Base-by-base conservation (phyloP, 2,113 vertebrate genomes). In the Gorsachius goisagi region DNA sequence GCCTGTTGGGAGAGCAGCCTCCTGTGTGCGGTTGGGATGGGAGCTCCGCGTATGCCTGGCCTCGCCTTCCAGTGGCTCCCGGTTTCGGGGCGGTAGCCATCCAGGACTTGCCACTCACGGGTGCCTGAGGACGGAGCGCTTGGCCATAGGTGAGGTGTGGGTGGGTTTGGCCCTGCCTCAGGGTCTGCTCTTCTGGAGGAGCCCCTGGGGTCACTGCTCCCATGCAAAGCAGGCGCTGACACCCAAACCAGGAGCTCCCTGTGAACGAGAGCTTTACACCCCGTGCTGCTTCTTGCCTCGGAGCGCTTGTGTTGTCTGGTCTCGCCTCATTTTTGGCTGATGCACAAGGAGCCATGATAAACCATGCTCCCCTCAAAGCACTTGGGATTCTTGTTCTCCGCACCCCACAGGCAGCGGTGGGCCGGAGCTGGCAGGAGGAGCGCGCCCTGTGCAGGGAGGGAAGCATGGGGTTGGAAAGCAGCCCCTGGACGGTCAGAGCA, bases 11-110 rank as follows among this genome's bases (percentile, higher is more conserved):
- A 71, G 30, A 53, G n/a, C 28, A 41, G 45, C 50, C 33, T 37
- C 74, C 18, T 32, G 33, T 33, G 3, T 0, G 0, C 28, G 15
- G 12, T 19, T 49, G 73, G 50, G 47, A 4, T 62, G 60, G 71
- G 33, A 47, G 62, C 62, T 62, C 15, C 7, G 6, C 0, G 1
- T 2, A 1, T 13, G 23, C 50, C 27, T 44, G 39, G 27, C 52
- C 69, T 27, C 19, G 10, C 22, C n/a, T 53, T 50, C 0, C 0
- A 32, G 64, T 9, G 45, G 17, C 16, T 89, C 24, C 19, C 45
- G 44, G 26, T 4, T 50, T 27, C 5, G 52, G 15, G 63, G 6
- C 44, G 45, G 62, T 52, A 26, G 7, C 27, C 21, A 7, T 4
- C n/a, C 9, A 35, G 1, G 12, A 16, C 63, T 53, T 15, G 2